Evolutionary conservation across 2,113 vertebrate species (phyloP).

Genomic region (Grammomys dolichurus): DNA sequence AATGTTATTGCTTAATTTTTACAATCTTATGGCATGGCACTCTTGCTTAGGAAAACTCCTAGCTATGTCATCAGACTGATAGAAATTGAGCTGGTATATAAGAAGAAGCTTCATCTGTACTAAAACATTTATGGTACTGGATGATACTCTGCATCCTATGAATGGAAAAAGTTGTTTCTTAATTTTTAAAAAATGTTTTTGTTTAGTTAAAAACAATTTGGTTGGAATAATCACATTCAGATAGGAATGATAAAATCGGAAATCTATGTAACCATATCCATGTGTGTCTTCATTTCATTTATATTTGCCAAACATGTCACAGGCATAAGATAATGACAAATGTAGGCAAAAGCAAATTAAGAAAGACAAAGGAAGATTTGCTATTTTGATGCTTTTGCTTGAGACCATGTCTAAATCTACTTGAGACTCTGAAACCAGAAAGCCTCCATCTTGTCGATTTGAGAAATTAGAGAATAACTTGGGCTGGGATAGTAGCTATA

Average conservation of each 20-base stretch:
- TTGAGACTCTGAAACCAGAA: background rate
- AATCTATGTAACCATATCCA: background rate
- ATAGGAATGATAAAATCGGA: conserved; percentile 5
- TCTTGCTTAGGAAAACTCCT: background rate
- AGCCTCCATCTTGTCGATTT: background rate
- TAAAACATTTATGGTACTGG: background rate
- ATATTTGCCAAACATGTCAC: background rate
- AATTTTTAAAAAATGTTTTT: background rate
- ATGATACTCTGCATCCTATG: background rate
- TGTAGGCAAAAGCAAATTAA: background rate
- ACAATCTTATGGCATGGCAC: background rate
- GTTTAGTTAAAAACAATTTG: background rate
- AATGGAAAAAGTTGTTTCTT: background rate
- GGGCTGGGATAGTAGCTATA: background rate
- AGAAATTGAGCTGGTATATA: background rate
- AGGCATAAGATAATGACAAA: background rate
- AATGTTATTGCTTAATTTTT: background rate
- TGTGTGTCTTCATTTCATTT: background rate
- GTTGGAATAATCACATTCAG: background rate
- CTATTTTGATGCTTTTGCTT: background rate
- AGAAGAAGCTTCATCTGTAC: background rate
- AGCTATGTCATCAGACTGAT: background rate
- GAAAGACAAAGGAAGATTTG: conserved; percentile 3
- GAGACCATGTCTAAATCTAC: background rate
- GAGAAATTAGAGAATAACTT: background rate